These are phyloP conservation scores for Stichopus chloronotus DNA, from an alignment of 35 echinoderm and acorn worm genomes.

Conservation along the genomic window DNA sequence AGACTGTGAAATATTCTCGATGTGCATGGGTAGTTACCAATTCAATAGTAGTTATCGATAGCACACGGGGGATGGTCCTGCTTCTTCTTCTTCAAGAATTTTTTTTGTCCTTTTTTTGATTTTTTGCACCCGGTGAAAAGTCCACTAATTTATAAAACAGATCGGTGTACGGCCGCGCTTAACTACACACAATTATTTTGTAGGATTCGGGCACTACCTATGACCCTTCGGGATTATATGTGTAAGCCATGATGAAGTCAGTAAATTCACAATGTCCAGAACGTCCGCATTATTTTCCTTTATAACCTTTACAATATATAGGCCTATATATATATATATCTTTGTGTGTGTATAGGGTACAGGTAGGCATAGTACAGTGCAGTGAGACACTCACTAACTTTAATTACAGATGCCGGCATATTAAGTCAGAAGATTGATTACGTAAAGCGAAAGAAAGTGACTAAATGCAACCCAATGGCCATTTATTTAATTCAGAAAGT, in stretches of 20 bases:
- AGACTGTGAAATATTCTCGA: conserved; percentile 45
- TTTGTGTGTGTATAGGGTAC: no score
- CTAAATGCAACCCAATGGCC: not conserved
- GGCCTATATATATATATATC: no score
- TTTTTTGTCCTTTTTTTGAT: no score
- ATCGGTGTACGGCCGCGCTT: not conserved
- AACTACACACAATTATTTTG: conserved; percentile 51
- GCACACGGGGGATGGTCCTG: conserved; percentile 33
- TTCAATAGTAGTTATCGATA: conserved; percentile 44
- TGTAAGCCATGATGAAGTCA: not conserved
- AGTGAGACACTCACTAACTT: not conserved
- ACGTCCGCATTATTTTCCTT: no score
- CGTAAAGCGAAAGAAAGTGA: not conserved
- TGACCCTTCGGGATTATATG: conserved; percentile 2
- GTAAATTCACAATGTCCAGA: not conserved
- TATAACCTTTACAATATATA: no score
- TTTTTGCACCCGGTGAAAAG: not conserved
- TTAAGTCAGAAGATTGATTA: not conserved
- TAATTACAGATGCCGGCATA: not conserved
- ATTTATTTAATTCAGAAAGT: conserved; percentile 32
- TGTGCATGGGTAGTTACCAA: conserved; percentile 35
- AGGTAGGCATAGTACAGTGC: not conserved
- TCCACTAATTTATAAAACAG: conserved; percentile 44
- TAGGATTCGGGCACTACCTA: conserved; percentile 44
- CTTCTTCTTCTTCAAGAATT: not conserved